Evolutionary conservation across 2,797 vertebrate genomes (phyloP).

Genomic region (Linurgus olivaceus): DNA sequence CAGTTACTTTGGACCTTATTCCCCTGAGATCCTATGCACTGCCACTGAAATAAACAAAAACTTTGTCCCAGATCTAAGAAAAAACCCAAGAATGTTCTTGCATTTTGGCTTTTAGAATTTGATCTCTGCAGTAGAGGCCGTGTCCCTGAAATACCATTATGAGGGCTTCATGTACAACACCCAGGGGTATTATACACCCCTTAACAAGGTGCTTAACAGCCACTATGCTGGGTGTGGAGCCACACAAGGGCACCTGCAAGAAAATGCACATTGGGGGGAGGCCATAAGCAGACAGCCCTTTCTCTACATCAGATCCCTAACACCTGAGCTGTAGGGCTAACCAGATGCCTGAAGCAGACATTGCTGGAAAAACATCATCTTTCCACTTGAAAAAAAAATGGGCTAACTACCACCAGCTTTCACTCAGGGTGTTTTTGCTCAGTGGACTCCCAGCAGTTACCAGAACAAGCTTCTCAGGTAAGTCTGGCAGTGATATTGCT

Average conservation of each 20-base stretch:
- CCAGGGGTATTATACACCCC: neutral
- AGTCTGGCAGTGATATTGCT: neutral
- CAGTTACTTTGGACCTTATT: neutral
- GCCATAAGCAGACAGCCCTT: neutral
- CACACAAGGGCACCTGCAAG: neutral
- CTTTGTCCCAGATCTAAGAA: neutral
- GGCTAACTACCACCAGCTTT: accelerated
- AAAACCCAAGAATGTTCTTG: accelerated
- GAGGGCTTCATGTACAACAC: neutral
- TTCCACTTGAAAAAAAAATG: neutral
- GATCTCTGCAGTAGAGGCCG: neutral
- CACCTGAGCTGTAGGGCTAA: neutral
- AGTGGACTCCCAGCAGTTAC: neutral
- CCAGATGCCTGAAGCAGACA: neutral
- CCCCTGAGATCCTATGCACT: neutral
- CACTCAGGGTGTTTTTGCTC: neutral
- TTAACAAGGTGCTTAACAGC: neutral
- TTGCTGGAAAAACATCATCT: neutral
- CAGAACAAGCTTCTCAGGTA: neutral
- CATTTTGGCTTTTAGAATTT: neutral
- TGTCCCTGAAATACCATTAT: neutral
- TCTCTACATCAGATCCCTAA: neutral
- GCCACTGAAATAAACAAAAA: neutral
- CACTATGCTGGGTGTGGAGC: neutral
- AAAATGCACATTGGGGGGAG: neutral